These are phyloP conservation scores for Xyrauchen texanus DNA, from an alignment of 2,113 vertebrate species.

Conservation along the genomic window DNA sequence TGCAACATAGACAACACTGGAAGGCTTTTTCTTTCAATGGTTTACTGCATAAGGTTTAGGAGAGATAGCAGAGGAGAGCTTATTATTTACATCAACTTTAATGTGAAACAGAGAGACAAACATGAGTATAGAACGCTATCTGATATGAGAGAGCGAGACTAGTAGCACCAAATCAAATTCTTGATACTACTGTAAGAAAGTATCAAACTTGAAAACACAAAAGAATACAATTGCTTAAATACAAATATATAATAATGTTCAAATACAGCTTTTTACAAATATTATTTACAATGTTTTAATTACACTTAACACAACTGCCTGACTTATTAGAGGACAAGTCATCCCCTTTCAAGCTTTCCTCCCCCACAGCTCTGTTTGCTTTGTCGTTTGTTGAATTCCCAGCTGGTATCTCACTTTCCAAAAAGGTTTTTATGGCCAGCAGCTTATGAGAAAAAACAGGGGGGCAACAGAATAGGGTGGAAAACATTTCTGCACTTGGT, in stretches of 20 bases:
- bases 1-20: no score
- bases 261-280: slow-evolving; percentile 78
- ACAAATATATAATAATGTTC: slow-evolving; percentile 86
- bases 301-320: slow-evolving; percentile 62
- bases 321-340: slow-evolving; percentile 52
- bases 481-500: slow-evolving; percentile 56
- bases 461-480: slow-evolving; percentile 38
- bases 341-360: slow-evolving; percentile 3
- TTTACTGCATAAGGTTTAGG: background rate
- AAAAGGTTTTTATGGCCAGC: slow-evolving; percentile 62
- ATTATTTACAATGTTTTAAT: slow-evolving; percentile 83
- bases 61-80: slow-evolving; percentile 15
- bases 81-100: slow-evolving; percentile 47
- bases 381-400: slow-evolving; percentile 58
- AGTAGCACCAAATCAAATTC: background rate
- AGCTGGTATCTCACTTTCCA: slow-evolving; percentile 69
- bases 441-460: slow-evolving; percentile 54
- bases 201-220: slow-evolving; percentile 26
- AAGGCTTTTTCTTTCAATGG: background rate
- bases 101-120: slow-evolving; percentile 52
- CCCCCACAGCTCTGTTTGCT: slow-evolving; percentile 23
- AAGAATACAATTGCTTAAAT: slow-evolving; percentile 75
- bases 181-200: background rate
- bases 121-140: slow-evolving; percentile 46
- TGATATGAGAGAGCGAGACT: background rate